phyloP scores from a whole-genome alignment of 2,888 invertebrate genomes.

The Colostygia pectinataria region DNA sequence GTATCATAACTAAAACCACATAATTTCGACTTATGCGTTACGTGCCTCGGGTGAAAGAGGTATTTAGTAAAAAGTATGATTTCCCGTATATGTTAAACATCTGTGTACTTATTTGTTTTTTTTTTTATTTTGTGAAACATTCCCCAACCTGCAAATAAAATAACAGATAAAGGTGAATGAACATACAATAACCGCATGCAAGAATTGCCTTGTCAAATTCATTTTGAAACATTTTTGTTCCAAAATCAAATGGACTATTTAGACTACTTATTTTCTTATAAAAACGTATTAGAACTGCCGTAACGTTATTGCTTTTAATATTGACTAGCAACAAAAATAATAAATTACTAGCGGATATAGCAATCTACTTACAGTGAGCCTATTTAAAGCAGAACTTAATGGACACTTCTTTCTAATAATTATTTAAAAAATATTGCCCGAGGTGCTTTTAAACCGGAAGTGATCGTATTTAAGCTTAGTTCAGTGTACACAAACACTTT shows the following conservation, averaged over 20 bases:
- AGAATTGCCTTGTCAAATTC: too few species aligned
- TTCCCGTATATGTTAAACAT: too few species aligned
- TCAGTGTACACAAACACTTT: slow-evolving; percentile 69
- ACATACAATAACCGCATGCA: too few species aligned
- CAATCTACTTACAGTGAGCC: slow-evolving; percentile 20
- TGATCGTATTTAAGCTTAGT: slow-evolving; percentile 47
- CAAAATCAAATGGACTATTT: too few species aligned
- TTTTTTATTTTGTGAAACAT: too few species aligned
- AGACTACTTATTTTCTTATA: slow-evolving; percentile 2
- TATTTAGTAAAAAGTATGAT: slow-evolving; percentile 8
- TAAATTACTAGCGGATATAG: slow-evolving; percentile 27
- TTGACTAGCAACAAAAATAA: slow-evolving; percentile 6
- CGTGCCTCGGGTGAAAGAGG: slow-evolving; percentile 21
- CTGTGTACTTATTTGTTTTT: too few species aligned
- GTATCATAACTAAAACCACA: slow-evolving; percentile 66
- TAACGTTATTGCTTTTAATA: too few species aligned
- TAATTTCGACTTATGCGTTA: slow-evolving; percentile 41
- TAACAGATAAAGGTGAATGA: too few species aligned
- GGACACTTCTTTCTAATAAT: slow-evolving; percentile 48
- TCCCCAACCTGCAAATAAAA: too few species aligned
- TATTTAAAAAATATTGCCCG: slow-evolving; percentile 65
- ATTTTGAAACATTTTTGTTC: too few species aligned
- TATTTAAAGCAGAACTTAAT: slow-evolving; percentile 36
- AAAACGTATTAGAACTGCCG: too few species aligned
- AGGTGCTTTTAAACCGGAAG: slow-evolving; percentile 61